These are phyloP conservation scores for Corythornis leucogaster DNA, from an alignment of 2,797 vertebrate species.

Conservation along the genomic window DNA sequence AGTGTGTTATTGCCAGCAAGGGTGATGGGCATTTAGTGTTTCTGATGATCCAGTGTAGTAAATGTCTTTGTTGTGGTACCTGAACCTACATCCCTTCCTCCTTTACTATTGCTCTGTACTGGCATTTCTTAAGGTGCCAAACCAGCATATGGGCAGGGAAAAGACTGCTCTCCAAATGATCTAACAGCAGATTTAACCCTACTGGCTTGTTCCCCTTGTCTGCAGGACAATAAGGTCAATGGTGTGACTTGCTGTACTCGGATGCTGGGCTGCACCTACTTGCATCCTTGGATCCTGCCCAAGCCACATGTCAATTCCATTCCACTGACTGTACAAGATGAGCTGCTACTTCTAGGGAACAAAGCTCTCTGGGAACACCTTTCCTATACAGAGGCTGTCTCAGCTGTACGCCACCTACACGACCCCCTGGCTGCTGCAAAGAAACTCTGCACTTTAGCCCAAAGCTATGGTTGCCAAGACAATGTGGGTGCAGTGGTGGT, in stretches of 20 bases:
- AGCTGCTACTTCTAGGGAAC: constrained; percentile 94
- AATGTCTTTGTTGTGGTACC: neutral
- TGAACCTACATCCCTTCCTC: neutral
- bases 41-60: neutral
- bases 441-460: constrained; percentile 93
- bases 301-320: constrained; percentile 91
- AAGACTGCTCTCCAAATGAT: neutral
- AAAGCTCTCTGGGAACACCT: constrained; percentile 91
- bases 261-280: constrained; percentile 94
- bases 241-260: constrained; percentile 96
- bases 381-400: constrained; percentile 89
- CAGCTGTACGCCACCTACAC: constrained; percentile 85
- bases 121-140: neutral
- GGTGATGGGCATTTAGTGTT: neutral
- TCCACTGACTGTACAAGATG: constrained; percentile 90
- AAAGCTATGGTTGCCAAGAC: constrained; percentile 96
- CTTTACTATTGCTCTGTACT: neutral
- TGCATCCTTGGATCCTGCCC: constrained; percentile 93
- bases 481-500: constrained; percentile 92
- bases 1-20: neutral
- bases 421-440: constrained; percentile 93
- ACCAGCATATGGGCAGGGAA: neutral
- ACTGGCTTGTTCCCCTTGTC: constrained; percentile 14
- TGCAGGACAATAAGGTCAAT: constrained; percentile 97
- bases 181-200: neutral